Evolutionary conservation across 2,888 invertebrate species (phyloP).

Genomic region (Eupithecia pulchellata): DNA sequence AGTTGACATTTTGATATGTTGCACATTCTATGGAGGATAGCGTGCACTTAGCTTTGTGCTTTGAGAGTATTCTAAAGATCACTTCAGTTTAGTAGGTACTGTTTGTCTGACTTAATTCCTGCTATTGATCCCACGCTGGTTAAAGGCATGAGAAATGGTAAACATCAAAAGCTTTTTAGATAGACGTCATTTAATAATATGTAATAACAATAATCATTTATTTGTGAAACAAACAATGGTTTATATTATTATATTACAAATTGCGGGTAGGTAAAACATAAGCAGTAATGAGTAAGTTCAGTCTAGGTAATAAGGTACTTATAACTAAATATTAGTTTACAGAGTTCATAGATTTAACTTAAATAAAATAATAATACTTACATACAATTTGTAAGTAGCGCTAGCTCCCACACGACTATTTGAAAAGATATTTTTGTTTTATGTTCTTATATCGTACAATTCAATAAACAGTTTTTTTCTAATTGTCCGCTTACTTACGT

Average conservation of each 20-base stretch:
- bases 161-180: neutral
- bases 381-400: too few species aligned
- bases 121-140: conserved; percentile 25
- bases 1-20: conserved; percentile 61
- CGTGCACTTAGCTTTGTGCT: conserved; percentile 39
- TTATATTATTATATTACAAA: too few species aligned
- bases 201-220: too few species aligned
- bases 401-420: too few species aligned
- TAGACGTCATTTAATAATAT: neutral
- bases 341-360: too few species aligned
- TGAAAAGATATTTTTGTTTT: too few species aligned
- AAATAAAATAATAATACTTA: too few species aligned
- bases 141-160: neutral
- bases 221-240: too few species aligned
- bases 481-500: neutral
- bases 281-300: too few species aligned
- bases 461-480: neutral
- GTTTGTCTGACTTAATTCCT: conserved; percentile 25
- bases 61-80: conserved; percentile 30
- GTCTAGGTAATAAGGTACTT: too few species aligned
- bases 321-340: too few species aligned
- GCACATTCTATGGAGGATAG: conserved; percentile 50
- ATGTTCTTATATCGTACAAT: neutral
- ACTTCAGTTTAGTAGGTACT: conserved; percentile 24
- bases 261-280: too few species aligned